These are phyloP conservation scores for Eretmochelys imbricata DNA, from an alignment of 2,113 vertebrate genomes.

Conservation along the genomic window DNA sequence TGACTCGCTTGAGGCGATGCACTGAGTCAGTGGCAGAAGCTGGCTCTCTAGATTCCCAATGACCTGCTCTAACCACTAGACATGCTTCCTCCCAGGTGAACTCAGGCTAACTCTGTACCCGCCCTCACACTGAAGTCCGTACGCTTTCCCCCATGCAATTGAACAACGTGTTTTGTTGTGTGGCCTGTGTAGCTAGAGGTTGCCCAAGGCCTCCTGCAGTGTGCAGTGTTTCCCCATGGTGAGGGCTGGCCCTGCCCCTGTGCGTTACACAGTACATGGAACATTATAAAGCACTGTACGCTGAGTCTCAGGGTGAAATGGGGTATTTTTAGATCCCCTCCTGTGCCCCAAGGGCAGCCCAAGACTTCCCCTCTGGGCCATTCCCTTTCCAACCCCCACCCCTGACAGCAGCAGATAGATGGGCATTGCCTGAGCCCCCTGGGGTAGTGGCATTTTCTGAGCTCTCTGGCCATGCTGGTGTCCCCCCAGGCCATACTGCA, in stretches of 20 bases:
- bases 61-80: neutral
- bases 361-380: fast-evolving
- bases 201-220: neutral
- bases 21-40: neutral
- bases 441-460: neutral
- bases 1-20: neutral
- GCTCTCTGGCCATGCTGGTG: neutral
- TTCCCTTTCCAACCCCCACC: neutral
- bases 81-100: neutral
- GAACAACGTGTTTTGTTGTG: neutral
- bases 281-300: neutral
- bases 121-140: neutral
- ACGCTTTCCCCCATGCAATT: neutral
- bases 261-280: neutral
- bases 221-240: neutral
- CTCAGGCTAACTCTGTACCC: neutral
- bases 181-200: neutral
- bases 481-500: neutral
- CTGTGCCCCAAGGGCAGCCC: neutral
- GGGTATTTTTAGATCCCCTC: neutral
- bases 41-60: neutral
- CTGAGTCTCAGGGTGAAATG: neutral
- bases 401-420: fast-evolving
- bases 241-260: fast-evolving
- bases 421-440: neutral